A percentile compares a stretch with the other conserved stretches of the same genome.
Evolutionary conservation across 2,888 invertebrate species (phyloP).

Genomic region (Sinhomidia bicolor): DNA sequence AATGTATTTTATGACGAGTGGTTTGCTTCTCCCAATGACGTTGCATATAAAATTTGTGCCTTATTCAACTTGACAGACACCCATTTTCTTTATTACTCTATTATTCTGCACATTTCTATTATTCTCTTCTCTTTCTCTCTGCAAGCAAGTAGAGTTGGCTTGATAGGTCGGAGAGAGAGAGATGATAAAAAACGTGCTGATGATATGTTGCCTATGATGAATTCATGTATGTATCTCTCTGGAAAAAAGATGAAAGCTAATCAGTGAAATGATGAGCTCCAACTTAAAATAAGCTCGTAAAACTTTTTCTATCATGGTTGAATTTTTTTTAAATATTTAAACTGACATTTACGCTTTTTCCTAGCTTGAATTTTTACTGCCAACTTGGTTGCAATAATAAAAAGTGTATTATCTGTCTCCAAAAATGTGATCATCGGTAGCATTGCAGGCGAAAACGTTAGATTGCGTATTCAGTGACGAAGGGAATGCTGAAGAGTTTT

Average conservation of each 20-base stretch:
- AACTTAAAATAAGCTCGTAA: slow-evolving; percentile 58
- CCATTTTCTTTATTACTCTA: slow-evolving; percentile 34
- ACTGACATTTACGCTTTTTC: slow-evolving; percentile 67
- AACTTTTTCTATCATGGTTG: slow-evolving; percentile 37
- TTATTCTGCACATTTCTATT: slow-evolving; percentile 5
- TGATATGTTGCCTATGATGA: neutral
- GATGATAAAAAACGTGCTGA: no score
- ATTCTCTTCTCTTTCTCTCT: neutral
- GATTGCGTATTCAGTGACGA: neutral
- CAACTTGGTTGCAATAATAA: no score
- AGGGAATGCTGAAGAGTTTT: no score
- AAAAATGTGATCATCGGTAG: neutral
- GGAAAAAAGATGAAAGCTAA: slow-evolving; percentile 64
- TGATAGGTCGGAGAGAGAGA: neutral
- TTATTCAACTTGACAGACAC: slow-evolving; percentile 51
- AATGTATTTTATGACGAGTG: slow-evolving; percentile 59
- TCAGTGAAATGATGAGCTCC: slow-evolving; percentile 61
- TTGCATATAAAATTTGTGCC: slow-evolving; percentile 14
- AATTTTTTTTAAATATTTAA: slow-evolving; percentile 53
- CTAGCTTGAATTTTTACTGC: slow-evolving; percentile 12
- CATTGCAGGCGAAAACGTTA: neutral
- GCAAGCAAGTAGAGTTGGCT: neutral
- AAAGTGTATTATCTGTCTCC: neutral
- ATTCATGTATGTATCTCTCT: neutral
- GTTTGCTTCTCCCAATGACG: slow-evolving; percentile 36